A percentile compares a stretch with the other conserved stretches of the same genome.
phyloP scores from a whole-genome alignment of 2,888 invertebrate species.

The Zhuqinia jingwanae region DNA sequence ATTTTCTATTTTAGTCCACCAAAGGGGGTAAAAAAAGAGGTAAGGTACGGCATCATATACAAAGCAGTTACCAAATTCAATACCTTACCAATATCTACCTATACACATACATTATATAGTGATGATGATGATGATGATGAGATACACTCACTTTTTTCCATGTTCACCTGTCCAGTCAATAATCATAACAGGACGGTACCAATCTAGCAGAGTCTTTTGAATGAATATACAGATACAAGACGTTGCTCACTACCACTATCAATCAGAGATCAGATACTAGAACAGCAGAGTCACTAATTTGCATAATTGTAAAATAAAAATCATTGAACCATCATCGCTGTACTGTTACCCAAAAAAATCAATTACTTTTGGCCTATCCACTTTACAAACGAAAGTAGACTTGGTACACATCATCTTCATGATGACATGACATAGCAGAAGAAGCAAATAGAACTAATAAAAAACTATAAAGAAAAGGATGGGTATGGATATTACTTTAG shows the following conservation, averaged over 20 bases:
- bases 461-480: not conserved
- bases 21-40: constrained; percentile 69
- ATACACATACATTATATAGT: too few relatives aligned
- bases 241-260: constrained; percentile 19
- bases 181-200: not conserved
- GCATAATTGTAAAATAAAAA: constrained; percentile 49
- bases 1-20: constrained; percentile 75
- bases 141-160: not conserved
- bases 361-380: not conserved
- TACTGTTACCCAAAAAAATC: constrained; percentile 11
- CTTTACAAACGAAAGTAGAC: not conserved
- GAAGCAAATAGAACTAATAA: not conserved
- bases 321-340: constrained; percentile 3
- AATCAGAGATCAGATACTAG: constrained; percentile 33
- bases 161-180: constrained; percentile 42
- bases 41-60: constrained; percentile 20
- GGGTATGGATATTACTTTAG: not conserved
- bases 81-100: not conserved
- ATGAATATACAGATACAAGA: constrained; percentile 24
- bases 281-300: constrained; percentile 42
- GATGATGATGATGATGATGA: not conserved
- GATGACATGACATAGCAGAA: not conserved
- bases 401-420: not conserved
- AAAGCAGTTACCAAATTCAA: not conserved
- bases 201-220: not conserved